Percentiles rank a stretch among this genome's conserved stretches.
These are phyloP conservation scores for Ceramica pisi DNA, from an alignment of 2,888 invertebrate genomes.

Conservation along the genomic window DNA sequence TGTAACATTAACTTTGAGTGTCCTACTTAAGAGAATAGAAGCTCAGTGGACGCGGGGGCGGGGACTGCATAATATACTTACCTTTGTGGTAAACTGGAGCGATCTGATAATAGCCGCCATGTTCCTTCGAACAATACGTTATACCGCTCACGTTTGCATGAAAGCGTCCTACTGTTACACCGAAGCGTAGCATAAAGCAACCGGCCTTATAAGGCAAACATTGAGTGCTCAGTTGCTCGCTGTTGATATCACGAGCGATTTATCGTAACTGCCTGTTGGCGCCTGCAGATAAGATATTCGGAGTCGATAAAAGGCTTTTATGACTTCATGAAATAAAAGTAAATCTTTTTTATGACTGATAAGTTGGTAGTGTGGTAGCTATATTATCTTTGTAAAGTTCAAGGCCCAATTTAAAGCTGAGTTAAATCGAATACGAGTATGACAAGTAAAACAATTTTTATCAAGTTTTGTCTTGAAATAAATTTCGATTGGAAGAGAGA, in stretches of 20 bases:
- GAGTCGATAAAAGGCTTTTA: conserved; percentile 39
- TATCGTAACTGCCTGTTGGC: conserved; percentile 36
- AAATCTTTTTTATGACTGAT: conserved; percentile 44
- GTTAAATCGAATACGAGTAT: not conserved
- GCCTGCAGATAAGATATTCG: conserved; percentile 44
- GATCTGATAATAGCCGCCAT: conserved; percentile 70
- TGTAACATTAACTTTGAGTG: conserved; percentile 48
- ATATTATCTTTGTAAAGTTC: conserved; percentile 40
- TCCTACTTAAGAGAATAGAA: conserved; percentile 53
- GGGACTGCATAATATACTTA: conserved; percentile 52
- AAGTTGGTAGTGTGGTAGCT: conserved; percentile 24
- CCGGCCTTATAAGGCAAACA: conserved; percentile 55
- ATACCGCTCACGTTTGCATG: conserved; percentile 63
- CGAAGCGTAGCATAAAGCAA: conserved; percentile 55
- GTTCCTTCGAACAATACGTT: conserved; percentile 66
- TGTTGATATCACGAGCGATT: conserved; percentile 49
- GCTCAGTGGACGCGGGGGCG: conserved; percentile 47
- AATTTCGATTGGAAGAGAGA: not conserved
- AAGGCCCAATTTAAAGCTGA: conserved; percentile 10
- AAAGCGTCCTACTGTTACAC: conserved; percentile 60
- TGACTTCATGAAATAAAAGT: conserved; percentile 34
- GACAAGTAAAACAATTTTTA: not conserved
- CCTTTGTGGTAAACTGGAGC: conserved; percentile 67
- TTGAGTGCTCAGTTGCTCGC: conserved; percentile 36
- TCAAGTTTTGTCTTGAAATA: not conserved